These are phyloP conservation scores for Cheilosia impressa DNA, from an alignment of 2,888 invertebrate species.

Conservation along the genomic window DNA sequence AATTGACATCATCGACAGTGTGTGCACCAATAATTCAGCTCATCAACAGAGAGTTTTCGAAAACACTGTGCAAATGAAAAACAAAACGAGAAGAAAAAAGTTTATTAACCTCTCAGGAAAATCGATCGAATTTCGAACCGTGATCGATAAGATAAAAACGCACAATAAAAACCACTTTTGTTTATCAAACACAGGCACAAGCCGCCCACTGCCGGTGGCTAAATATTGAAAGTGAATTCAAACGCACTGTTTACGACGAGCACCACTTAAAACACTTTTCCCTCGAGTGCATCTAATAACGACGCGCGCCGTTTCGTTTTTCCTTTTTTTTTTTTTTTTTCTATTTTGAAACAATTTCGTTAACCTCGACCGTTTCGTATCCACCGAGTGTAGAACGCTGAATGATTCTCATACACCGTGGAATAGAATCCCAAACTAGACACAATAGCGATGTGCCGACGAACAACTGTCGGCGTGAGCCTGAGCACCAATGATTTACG, in stretches of 20 bases:
- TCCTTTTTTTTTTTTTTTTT: conserved; percentile 4
- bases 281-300: conserved; percentile 47
- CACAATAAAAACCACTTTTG: conserved; percentile 31
- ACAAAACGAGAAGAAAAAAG: not conserved
- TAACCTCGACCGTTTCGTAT: conserved; percentile 60
- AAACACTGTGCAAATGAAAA: not conserved
- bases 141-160: conserved; percentile 28
- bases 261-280: conserved; percentile 40
- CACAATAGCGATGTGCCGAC: conserved; percentile 56
- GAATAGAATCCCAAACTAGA: conserved; percentile 63
- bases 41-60: not conserved
- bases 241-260: conserved; percentile 12
- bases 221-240: conserved; percentile 44
- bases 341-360: conserved; percentile 50
- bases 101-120: conserved; percentile 27
- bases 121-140: not conserved
- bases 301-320: conserved; percentile 15
- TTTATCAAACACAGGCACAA: conserved; percentile 30
- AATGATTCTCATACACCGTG: conserved; percentile 59
- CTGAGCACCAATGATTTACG: conserved; percentile 59
- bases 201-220: not conserved
- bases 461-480: conserved; percentile 10
- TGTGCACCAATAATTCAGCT: conserved; percentile 16
- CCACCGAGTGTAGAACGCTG: conserved; percentile 62
- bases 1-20: conserved; percentile 63